Evolutionary conservation across 1,140 invertebrate species (phyloP), one percentile per base, ranked within the genome.

Genomic region (Heterodera schachtii): DNA sequence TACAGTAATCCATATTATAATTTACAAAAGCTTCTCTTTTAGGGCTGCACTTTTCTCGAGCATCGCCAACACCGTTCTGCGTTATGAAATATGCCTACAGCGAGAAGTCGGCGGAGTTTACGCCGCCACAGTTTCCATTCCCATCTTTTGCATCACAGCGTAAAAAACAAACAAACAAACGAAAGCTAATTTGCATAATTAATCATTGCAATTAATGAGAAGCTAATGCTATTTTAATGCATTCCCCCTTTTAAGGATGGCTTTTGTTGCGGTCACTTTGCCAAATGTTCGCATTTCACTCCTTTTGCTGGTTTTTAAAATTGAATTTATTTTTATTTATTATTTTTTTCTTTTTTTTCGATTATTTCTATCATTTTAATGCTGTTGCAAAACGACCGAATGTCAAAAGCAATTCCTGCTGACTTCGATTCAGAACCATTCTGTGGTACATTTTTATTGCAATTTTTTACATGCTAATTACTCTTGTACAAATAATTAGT

Each of bases 371-470:
- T 78, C 31, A 21, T 49, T 49, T 31, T 78, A 46, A 46, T 78
- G 47, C 11, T 41, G n/a, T 16, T 78, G 46, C 64, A 78, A 19
- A 78, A 78, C n/a, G 44, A 69, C 8, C 4, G 47, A 31, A 78
- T 69, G 64, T 16, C 60, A 13, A 71, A 78, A 69, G 13, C 70
- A 49, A 41, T 78, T 31, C 77, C 77, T 13, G 44, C 66, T 31
- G 77, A 78, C 21, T 78, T 78, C 70, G 57, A 69, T 69, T 78
- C 77, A 13, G 77, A 78, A 31, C 77, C 77, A 41, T 43, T 70
- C n/a, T 78, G 77, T 47, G 70, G 77, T 78, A 41, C 13, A 19
- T 44, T 16, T 66, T n/a, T 13, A n/a, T n/a, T n/a, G n/a, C n/a
- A n/a, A n/a, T n/a, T n/a, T n/a, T n/a, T n/a, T n/a, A n/a, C n/a